Base-by-base conservation (phyloP, 2,797 vertebrate species). In the Bucorvus abyssinicus region DNA sequence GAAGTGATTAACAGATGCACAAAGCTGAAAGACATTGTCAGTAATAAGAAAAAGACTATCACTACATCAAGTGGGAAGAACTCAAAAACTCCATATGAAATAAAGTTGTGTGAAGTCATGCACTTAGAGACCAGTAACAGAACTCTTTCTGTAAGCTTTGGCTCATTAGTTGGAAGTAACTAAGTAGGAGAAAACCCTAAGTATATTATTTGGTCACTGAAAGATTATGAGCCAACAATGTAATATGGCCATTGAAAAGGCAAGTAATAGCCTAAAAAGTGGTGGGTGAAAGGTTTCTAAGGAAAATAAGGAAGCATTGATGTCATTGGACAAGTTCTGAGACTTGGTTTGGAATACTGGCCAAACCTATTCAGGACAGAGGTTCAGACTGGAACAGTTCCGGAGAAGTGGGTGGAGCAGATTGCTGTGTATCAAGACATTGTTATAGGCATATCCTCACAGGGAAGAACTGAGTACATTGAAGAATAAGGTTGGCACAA, bases 1-100 rank as follows among this genome's bases (percentile, higher is more conserved):
- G 67, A 82, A 91, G 70, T 76, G 83, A 88, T 93, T 81, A 95
- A 86, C 57, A 92, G 83, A 86, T 59, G 67, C 71, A 84, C 47
- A 47, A 55, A 83, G 45, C 23, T 65, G 73, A 74, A 93, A 88
- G 52, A 40, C 29, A 76, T 15, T 61, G 50, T 69, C 77, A 82
- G 21, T 55, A 68, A 84, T 84, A 90, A 74, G 47, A 73, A 63
- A 61, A 78, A 61, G 44, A 13, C 9, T 52, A 60, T 71, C 86
- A 50, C 18, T 50, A 5, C 44, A 52, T 73, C 70, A 92, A 49
- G 77, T 24, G 30, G 7, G 59, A 92, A 93, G 55, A 84, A 87
- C n/a, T 87, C 0, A 0, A 82, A 84, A 89, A 40, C 4, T 45
- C 80, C 49, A 87, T 91, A 71, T 40, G 8, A 60, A 85, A 80